A percentile compares a stretch with the other conserved stretches of the same genome.
phyloP scores from a whole-genome alignment of 1,140 invertebrate genomes.

The Centruroides vittatus region DNA sequence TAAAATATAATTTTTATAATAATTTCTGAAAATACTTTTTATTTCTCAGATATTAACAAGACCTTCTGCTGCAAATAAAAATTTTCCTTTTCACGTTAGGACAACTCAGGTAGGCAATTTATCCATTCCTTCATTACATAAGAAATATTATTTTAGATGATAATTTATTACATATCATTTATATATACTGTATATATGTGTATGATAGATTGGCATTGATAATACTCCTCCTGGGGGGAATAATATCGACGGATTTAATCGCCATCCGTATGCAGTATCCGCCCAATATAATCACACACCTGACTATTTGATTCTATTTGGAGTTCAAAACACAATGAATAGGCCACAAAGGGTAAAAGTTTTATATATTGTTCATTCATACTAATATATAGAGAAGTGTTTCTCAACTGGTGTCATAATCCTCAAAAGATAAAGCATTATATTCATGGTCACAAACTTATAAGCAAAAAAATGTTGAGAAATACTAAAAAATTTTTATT shows the following conservation, averaged over 20 bases:
- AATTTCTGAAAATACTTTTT: conserved; percentile 3
- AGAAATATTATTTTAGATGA: not conserved
- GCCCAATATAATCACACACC: not conserved
- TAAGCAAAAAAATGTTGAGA: too few relatives aligned
- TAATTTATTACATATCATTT: not conserved
- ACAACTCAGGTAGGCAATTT: conserved; percentile 47
- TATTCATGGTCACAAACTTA: too few relatives aligned
- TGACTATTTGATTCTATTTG: conserved; percentile 8
- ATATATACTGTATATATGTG: not conserved
- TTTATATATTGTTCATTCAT: too few relatives aligned
- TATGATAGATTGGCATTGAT: conserved; percentile 7
- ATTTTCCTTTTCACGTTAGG: conserved; percentile 72
- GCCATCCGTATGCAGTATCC: conserved; percentile 12
- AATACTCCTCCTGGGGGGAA: conserved; percentile 1
- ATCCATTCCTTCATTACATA: not conserved
- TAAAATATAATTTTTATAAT: not conserved
- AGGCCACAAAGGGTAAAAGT: too few relatives aligned
- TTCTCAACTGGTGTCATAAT: too few relatives aligned
- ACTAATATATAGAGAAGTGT: too few relatives aligned
- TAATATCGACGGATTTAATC: conserved; percentile 9
- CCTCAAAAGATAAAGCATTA: too few relatives aligned
- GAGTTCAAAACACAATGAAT: not conserved
- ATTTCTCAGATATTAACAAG: conserved; percentile 52
- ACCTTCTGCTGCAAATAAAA: conserved; percentile 63
- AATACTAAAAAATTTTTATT: too few relatives aligned